Conservation (phyloP, 2,113 vertebrate genomes). For the Equus quagga region DNA sequence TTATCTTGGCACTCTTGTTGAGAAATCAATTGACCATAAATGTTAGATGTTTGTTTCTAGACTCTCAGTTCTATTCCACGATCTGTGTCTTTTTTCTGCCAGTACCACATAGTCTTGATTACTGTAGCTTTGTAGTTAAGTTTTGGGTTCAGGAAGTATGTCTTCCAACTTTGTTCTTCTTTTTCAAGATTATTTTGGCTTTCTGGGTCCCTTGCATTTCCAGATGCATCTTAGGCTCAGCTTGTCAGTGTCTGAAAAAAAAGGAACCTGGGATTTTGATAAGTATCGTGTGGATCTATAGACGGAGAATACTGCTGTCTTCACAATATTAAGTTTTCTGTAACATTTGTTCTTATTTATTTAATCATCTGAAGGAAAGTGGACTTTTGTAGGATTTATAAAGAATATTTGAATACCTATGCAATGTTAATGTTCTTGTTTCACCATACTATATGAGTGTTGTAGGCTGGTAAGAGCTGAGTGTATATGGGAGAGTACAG, state of each 20-base stretch:
- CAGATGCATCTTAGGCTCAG: neutral
- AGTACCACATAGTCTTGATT: neutral
- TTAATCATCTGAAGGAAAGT: neutral
- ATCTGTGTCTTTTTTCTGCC: neutral
- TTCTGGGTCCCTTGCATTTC: neutral
- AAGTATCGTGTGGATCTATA: neutral
- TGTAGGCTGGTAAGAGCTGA: neutral
- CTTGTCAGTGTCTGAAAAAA: neutral
- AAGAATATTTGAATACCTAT: neutral
- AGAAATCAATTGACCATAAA: neutral
- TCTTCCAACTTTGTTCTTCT: neutral
- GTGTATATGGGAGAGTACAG: neutral
- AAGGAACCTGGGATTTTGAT: neutral
- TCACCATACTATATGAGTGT: neutral
- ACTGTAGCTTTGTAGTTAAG: neutral
- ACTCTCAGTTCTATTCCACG: neutral
- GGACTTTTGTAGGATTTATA: neutral
- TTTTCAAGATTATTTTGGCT: conserved; percentile 29
- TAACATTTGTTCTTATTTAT: conserved; percentile 27
- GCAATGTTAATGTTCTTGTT: neutral
- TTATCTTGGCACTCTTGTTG: neutral
- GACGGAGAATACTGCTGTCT: neutral
- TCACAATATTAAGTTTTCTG: neutral
- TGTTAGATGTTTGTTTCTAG: neutral
- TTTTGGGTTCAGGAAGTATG: neutral